Evolutionary conservation across 2,888 invertebrate species (phyloP).

Genomic region (Andrena haemorrhoa): DNA sequence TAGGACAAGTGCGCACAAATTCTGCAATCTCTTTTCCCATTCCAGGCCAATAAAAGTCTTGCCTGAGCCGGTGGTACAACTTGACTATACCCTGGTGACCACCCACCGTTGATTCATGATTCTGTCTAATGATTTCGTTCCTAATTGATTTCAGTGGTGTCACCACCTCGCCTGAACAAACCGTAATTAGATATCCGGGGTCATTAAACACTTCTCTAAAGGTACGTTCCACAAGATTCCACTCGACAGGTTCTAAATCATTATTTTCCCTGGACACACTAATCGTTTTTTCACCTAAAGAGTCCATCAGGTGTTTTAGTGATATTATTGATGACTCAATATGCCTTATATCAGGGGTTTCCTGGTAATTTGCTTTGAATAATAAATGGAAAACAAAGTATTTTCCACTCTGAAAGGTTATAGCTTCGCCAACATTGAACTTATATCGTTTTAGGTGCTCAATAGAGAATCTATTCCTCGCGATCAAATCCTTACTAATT

Average conservation of each 20-base stretch:
- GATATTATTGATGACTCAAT: no score
- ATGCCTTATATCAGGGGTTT: no score
- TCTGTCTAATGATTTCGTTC: background rate
- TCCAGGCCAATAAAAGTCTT: no score
- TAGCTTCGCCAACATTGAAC: background rate
- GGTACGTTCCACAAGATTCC: no score
- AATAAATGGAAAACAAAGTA: background rate
- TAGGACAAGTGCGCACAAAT: no score
- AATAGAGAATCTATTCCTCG: background rate
- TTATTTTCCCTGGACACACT: no score
- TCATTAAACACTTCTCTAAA: background rate
- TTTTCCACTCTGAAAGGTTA: background rate
- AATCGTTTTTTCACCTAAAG: no score
- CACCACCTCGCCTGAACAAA: background rate
- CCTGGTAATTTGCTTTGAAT: background rate
- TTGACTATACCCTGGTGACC: conserved; percentile 6
- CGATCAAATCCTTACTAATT: no score
- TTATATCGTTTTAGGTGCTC: background rate
- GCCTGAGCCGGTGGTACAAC: no score
- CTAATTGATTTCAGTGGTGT: background rate
- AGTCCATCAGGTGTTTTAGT: no score
- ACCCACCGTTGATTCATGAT: background rate
- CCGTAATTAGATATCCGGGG: background rate
- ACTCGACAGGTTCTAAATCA: no score
- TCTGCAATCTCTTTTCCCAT: no score